These are phyloP conservation scores for Copsychus sechellarum DNA, from an alignment of 2,113 vertebrate species.

Conservation along the genomic window DNA sequence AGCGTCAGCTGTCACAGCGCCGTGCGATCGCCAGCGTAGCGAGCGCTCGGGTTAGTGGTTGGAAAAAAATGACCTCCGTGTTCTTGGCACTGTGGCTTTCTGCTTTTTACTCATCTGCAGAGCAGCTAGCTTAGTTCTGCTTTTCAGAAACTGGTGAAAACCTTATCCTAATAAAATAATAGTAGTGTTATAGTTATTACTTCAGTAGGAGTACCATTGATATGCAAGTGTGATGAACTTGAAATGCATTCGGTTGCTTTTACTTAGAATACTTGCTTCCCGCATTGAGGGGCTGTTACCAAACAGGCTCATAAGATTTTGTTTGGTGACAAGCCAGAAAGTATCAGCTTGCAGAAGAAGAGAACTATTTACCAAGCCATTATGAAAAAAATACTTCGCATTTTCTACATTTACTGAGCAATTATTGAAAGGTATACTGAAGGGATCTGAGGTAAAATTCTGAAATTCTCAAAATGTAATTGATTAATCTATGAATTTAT, in stretches of 20 bases:
- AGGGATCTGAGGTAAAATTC: neutral
- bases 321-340: neutral
- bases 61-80: neutral
- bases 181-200: neutral
- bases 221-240: neutral
- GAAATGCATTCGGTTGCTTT: neutral
- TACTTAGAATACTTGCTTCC: neutral
- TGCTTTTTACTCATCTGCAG: neutral
- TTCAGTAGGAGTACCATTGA: neutral
- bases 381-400: fast-evolving
- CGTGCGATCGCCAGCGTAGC: neutral
- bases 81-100: neutral
- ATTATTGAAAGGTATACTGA: neutral
- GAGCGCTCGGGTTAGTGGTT: neutral
- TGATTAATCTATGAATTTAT: neutral
- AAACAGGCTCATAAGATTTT: neutral
- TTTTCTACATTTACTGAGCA: neutral
- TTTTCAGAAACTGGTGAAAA: neutral
- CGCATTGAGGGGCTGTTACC: neutral
- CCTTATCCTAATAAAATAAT: neutral
- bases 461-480: neutral
- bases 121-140: neutral
- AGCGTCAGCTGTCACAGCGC: neutral
- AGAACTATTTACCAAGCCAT: neutral
- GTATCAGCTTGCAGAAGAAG: neutral